These are phyloP conservation scores for Oligia fasciuncula DNA, from an alignment of 2,888 invertebrate species.

Conservation along the genomic window DNA sequence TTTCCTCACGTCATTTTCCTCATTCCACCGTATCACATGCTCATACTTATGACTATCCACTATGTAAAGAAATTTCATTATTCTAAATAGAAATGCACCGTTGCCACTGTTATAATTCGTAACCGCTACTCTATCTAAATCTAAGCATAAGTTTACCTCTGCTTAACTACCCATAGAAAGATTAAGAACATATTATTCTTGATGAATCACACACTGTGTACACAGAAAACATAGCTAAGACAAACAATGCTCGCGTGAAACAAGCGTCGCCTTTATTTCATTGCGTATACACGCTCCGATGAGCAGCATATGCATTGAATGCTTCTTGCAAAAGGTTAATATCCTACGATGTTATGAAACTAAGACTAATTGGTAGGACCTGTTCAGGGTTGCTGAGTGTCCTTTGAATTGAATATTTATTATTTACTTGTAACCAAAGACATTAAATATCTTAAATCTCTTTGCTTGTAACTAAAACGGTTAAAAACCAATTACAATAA, in stretches of 20 bases:
- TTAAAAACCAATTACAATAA: neutral
- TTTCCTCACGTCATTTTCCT: neutral
- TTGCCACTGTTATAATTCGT: neutral
- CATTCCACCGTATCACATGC: neutral
- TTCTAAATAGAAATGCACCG: neutral
- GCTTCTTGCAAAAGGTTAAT: constrained; percentile 63
- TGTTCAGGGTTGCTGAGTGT: neutral
- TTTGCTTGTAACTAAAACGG: neutral
- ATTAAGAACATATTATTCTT: constrained; percentile 29
- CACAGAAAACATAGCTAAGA: constrained; percentile 28
- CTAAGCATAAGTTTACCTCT: neutral
- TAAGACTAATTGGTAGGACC: constrained; percentile 22
- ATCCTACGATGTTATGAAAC: constrained; percentile 57
- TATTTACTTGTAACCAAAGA: neutral
- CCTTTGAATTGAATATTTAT: neutral
- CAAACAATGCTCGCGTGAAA: constrained; percentile 41
- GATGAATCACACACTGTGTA: constrained; percentile 14
- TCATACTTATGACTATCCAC: neutral
- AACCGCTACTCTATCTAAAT: neutral
- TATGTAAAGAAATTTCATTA: neutral
- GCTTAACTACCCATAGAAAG: constrained; percentile 18
- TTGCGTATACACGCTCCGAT: constrained; percentile 59
- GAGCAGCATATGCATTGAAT: constrained; percentile 52
- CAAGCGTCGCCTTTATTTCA: constrained; percentile 54
- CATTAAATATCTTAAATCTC: no score